Percentiles rank a stretch among this genome's conserved stretches.
These are phyloP conservation scores for Psophia crepitans DNA, from an alignment of 2,113 vertebrate genomes.

Conservation along the genomic window DNA sequence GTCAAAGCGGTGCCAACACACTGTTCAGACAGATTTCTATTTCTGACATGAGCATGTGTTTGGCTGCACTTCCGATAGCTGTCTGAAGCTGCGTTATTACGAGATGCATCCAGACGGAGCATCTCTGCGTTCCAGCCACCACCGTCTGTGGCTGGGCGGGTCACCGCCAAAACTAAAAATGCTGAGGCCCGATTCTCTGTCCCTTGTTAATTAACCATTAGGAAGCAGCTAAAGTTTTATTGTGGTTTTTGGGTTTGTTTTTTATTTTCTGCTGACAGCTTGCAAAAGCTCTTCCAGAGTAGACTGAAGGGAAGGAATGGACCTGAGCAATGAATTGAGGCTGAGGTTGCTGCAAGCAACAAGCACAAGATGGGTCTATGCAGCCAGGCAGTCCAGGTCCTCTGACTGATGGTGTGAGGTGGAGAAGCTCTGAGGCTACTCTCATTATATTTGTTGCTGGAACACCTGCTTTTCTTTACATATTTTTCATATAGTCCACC, in stretches of 20 bases:
- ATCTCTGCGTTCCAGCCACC: neutral
- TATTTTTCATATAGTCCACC: neutral
- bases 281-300: neutral
- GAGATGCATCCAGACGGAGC: neutral
- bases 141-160: neutral
- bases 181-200: neutral
- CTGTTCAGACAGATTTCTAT: neutral
- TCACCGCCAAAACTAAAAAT: neutral
- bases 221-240: neutral
- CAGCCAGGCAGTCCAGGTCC: neutral
- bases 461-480: neutral
- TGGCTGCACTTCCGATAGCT: neutral
- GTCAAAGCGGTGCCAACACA: neutral
- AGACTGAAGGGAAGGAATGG: neutral
- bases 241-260: neutral
- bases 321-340: neutral
- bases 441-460: neutral
- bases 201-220: neutral
- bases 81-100: neutral
- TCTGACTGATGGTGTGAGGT: neutral
- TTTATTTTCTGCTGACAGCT: neutral
- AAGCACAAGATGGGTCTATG: rapidly evolving
- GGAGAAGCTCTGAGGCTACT: neutral
- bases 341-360: neutral
- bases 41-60: constrained; percentile 32